phyloP scores from a whole-genome alignment of 2,888 invertebrate genomes.

The Cactoblastis cactorum region DNA sequence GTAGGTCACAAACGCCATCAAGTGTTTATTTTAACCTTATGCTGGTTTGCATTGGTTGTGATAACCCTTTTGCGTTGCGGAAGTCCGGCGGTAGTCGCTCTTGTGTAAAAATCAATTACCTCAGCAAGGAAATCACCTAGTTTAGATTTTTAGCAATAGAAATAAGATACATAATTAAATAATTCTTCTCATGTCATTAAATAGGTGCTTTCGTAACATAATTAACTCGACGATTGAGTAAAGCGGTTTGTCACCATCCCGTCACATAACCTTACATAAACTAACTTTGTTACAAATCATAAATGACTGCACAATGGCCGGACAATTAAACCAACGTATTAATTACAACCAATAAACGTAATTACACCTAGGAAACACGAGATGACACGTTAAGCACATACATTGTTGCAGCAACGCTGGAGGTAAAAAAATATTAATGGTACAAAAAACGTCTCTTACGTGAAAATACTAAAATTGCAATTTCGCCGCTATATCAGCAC shows the following conservation, averaged over 20 bases:
- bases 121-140: too few relatives aligned
- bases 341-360: conserved; percentile 33
- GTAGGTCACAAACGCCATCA: too few relatives aligned
- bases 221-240: neutral
- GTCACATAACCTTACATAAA: conserved; percentile 24
- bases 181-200: too few relatives aligned
- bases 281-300: conserved; percentile 13
- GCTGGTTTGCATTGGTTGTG: too few relatives aligned
- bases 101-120: too few relatives aligned
- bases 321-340: conserved; percentile 24
- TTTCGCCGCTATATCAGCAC: neutral
- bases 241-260: conserved; percentile 1
- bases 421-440: neutral
- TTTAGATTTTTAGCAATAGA: too few relatives aligned
- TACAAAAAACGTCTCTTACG: conserved; percentile 22
- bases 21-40: too few relatives aligned
- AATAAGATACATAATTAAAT: too few relatives aligned
- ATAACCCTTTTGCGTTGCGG: too few relatives aligned
- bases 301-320: conserved; percentile 15
- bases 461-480: too few relatives aligned
- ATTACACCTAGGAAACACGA: conserved; percentile 23
- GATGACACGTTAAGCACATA: conserved; percentile 37
- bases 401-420: conserved; percentile 34
- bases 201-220: neutral
- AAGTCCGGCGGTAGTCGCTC: too few relatives aligned